Evolutionary conservation across 2,797 vertebrate species (phyloP).

Genomic region (Bryconaethiops microstoma): DNA sequence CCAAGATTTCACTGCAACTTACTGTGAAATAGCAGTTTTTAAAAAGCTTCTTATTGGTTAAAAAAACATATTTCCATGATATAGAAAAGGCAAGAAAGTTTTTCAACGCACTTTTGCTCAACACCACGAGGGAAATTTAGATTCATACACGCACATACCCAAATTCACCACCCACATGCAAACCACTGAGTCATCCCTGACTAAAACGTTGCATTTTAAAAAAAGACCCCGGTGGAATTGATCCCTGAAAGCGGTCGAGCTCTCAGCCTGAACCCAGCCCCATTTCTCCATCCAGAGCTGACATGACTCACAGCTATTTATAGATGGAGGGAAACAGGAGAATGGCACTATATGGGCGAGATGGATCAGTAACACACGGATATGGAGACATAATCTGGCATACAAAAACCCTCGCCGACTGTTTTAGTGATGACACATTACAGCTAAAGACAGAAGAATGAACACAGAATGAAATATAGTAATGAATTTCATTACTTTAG

Average conservation of each 20-base stretch:
- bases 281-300: conserved; percentile 43
- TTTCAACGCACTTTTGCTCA: neutral
- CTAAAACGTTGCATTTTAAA: conserved; percentile 50
- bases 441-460: neutral
- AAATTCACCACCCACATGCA: conserved; percentile 42
- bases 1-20: too few species aligned
- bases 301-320: conserved; percentile 61
- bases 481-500: neutral
- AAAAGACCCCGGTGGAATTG: conserved; percentile 38
- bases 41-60: neutral
- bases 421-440: conserved; percentile 33
- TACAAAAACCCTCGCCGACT: conserved; percentile 31
- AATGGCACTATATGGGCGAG: conserved; percentile 42
- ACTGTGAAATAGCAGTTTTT: too few species aligned
- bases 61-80: neutral
- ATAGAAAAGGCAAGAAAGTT: conserved; percentile 19
- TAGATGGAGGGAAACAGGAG: conserved; percentile 47
- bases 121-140: neutral
- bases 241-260: conserved; percentile 39
- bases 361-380: conserved; percentile 45
- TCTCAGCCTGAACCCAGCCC: conserved; percentile 38
- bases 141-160: neutral
- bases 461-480: neutral
- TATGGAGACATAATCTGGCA: conserved; percentile 32
- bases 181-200: conserved; percentile 53